Conservation (phyloP, 2,888 invertebrate species). For the Andrena dorsata region DNA sequence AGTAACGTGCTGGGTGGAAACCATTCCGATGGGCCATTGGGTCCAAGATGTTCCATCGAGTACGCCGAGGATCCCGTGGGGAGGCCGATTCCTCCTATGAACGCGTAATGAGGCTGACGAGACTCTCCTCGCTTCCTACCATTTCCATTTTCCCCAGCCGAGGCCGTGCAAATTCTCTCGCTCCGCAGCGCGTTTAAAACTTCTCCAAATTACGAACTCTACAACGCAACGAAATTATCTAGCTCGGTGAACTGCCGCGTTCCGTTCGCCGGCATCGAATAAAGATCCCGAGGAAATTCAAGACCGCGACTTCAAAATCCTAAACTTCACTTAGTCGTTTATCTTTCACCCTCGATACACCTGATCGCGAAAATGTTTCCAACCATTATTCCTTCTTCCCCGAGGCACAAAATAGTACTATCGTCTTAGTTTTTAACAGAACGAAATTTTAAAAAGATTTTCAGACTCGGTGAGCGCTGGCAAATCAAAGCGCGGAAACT, state of each 20-base stretch:
- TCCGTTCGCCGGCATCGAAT: slow-evolving; percentile 29
- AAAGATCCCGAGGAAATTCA: slow-evolving; percentile 37
- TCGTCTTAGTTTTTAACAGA: neutral
- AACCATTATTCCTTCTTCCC: neutral
- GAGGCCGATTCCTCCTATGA: slow-evolving; percentile 65
- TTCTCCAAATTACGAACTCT: slow-evolving; percentile 61
- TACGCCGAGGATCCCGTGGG: slow-evolving; percentile 49
- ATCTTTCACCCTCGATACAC: neutral
- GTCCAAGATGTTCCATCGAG: slow-evolving; percentile 67
- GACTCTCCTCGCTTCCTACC: slow-evolving; percentile 33
- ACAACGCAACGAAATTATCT: slow-evolving; percentile 64
- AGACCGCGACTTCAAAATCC: slow-evolving; percentile 16
- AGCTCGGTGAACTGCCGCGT: slow-evolving; percentile 41
- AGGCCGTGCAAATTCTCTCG: slow-evolving; percentile 31
- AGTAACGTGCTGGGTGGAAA: slow-evolving; percentile 54
- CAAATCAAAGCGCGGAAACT: neutral
- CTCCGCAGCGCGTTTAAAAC: slow-evolving; percentile 58
- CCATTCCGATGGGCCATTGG: slow-evolving; percentile 67
- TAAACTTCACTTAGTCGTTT: neutral
- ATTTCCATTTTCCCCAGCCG: slow-evolving; percentile 51
- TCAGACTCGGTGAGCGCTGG: neutral
- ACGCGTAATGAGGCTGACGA: slow-evolving; percentile 69
- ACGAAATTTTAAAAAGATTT: neutral
- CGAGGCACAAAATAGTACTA: neutral
- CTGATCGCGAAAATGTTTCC: neutral